Conservation (phyloP, 2,797 vertebrate species). For the Oreortyx pictus region DNA sequence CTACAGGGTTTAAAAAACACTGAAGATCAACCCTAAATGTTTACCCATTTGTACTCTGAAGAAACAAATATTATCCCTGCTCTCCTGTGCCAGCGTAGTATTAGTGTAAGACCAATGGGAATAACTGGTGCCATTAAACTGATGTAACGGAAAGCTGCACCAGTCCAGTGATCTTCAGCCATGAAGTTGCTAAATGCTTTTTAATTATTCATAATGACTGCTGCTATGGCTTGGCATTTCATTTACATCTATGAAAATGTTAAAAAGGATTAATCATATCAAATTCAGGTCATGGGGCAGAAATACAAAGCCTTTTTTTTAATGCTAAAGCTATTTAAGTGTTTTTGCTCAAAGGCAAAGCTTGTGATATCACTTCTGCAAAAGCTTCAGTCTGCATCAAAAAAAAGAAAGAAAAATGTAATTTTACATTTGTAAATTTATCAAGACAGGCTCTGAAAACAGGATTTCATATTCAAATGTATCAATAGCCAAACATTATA, state of each 20-base stretch:
- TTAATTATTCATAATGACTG: constrained; percentile 31
- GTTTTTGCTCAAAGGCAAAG: not conserved
- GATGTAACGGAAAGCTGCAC: not conserved
- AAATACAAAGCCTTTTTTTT: not conserved
- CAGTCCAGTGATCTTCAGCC: not conserved
- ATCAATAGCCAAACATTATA: not conserved
- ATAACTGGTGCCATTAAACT: fast-evolving
- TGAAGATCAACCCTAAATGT: not conserved
- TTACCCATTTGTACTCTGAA: not conserved
- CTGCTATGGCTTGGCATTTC: not conserved
- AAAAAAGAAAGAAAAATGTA: not conserved
- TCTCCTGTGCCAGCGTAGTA: not conserved
- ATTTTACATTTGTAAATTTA: not conserved
- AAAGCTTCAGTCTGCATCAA: not conserved
- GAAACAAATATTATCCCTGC: not conserved
- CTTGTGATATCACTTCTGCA: not conserved
- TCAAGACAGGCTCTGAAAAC: not conserved
- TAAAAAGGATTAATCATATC: constrained; percentile 1
- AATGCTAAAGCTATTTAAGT: not conserved
- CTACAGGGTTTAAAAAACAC: fast-evolving
- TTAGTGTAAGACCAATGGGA: not conserved
- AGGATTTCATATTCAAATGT: not conserved
- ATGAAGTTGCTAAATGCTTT: constrained; percentile 7
- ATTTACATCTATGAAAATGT: not conserved
- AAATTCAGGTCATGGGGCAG: not conserved